phyloP scores from a whole-genome alignment of 2,888 invertebrate species.

The Anoncus sp. region DNA sequence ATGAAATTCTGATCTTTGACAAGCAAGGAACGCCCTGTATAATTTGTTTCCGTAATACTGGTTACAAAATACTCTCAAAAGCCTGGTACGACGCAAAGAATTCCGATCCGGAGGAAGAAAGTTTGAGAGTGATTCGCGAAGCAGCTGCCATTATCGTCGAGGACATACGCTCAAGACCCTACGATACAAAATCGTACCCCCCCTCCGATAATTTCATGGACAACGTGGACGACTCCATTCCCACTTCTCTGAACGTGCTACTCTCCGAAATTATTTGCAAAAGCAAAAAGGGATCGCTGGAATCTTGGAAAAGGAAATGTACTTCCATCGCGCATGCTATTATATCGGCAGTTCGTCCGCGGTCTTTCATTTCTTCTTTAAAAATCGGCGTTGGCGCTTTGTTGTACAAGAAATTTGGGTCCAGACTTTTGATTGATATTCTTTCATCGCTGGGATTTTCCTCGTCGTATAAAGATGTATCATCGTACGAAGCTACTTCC shows the following conservation, averaged over 20 bases:
- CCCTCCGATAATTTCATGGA: slow-evolving; percentile 52
- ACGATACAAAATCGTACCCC: slow-evolving; percentile 50
- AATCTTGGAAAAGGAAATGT: slow-evolving; percentile 45
- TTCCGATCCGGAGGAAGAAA: slow-evolving; percentile 50
- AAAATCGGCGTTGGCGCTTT: slow-evolving; percentile 36
- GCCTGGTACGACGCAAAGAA: slow-evolving; percentile 53
- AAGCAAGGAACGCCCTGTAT: slow-evolving; percentile 14
- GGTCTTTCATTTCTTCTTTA: slow-evolving; percentile 61
- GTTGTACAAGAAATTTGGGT: slow-evolving; percentile 35
- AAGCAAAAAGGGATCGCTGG: slow-evolving; percentile 52
- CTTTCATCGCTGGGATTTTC: slow-evolving; percentile 31
- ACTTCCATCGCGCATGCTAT: slow-evolving; percentile 59
- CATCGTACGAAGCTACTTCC: slow-evolving; percentile 31
- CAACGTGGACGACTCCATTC: slow-evolving; percentile 28
- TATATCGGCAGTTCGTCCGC: slow-evolving; percentile 61
- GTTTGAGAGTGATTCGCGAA: slow-evolving; percentile 50
- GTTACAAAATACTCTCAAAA: slow-evolving; percentile 58
- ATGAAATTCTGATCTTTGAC: slow-evolving; percentile 58
- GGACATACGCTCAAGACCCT: slow-evolving; percentile 61
- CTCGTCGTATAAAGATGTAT: slow-evolving; percentile 28
- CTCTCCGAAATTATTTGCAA: slow-evolving; percentile 53
- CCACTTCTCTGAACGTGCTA: slow-evolving; percentile 49
- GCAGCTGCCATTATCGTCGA: slow-evolving; percentile 55
- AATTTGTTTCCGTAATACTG: slow-evolving; percentile 63
- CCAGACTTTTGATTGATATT: slow-evolving; percentile 28